Conservation (phyloP, 37 sponge, comb jelly and placozoan species). For the Crambe crambe region DNA sequence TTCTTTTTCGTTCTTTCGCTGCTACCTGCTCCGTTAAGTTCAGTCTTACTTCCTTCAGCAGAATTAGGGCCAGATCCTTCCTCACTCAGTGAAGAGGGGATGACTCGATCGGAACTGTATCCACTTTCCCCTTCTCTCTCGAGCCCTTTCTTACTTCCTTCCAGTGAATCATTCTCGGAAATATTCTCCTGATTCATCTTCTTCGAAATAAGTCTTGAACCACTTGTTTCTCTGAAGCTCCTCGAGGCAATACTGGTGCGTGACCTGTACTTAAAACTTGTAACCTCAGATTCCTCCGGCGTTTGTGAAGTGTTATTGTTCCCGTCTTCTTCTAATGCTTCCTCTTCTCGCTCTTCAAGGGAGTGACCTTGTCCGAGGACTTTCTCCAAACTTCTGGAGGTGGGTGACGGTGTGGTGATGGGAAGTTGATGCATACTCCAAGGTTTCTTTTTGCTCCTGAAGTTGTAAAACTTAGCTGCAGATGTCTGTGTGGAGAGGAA, state of each 20-base stretch:
- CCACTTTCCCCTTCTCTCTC: neutral
- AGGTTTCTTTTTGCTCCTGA: slow-evolving; percentile 21
- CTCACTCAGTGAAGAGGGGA: neutral
- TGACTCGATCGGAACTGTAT: neutral
- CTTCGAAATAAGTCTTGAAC: neutral
- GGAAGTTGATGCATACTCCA: slow-evolving; percentile 34
- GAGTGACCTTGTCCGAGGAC: neutral
- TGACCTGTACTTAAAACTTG: neutral
- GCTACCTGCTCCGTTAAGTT: neutral
- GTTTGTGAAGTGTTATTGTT: neutral
- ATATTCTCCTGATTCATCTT: no score
- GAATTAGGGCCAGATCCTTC: neutral
- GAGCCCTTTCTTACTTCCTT: neutral
- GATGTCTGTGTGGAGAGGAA: neutral
- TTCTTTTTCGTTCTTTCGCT: neutral
- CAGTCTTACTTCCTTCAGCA: neutral
- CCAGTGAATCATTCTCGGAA: neutral
- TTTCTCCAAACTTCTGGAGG: neutral
- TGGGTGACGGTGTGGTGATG: neutral
- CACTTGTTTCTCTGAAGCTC: neutral
- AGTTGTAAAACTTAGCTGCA: slow-evolving; percentile 10
- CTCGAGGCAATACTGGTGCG: neutral
- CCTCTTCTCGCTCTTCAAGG: neutral
- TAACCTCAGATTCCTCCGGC: neutral
- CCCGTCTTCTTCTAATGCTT: neutral